These are phyloP conservation scores for Todus mexicanus DNA, from an alignment of 2,797 vertebrate genomes.

Conservation along the genomic window DNA sequence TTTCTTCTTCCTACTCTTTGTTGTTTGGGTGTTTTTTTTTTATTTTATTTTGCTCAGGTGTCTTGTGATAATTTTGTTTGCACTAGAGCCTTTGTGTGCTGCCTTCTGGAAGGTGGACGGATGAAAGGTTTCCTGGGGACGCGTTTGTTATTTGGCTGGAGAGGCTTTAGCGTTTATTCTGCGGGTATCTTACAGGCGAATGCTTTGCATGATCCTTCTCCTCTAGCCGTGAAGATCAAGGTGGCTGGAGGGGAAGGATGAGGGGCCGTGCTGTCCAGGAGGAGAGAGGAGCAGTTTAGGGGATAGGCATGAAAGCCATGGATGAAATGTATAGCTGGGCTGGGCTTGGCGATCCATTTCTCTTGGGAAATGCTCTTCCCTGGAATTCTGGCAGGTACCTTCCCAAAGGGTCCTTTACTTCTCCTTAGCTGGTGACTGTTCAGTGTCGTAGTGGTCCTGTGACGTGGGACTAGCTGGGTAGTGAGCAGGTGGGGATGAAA, in stretches of 20 bases:
- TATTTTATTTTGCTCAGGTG: conserved; percentile 10
- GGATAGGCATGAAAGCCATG: background rate
- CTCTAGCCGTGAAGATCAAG: background rate
- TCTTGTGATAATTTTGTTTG: conserved; percentile 11
- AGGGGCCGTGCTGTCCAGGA: background rate
- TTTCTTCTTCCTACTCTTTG: background rate
- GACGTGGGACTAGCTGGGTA: background rate
- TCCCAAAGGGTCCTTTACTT: background rate
- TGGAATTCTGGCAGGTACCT: background rate
- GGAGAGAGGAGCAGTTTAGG: background rate
- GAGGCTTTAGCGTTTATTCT: background rate
- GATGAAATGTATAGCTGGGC: no score
- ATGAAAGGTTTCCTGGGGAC: background rate
- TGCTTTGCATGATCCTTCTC: background rate
- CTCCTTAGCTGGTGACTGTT: background rate
- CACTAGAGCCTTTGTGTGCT: background rate
- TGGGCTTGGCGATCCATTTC: background rate
- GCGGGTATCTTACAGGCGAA: background rate
- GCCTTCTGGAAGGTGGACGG: conserved; percentile 13
- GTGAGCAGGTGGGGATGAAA: background rate
- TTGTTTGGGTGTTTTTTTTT: background rate
- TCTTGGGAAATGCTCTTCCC: background rate
- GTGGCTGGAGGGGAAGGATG: background rate
- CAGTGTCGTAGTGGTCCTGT: background rate
- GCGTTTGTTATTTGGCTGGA: background rate